A percentile compares a stretch with the other conserved stretches of the same genome.
Evolutionary conservation across 1,140 invertebrate species (phyloP).

Genomic region (Nasonia giraulti): DNA sequence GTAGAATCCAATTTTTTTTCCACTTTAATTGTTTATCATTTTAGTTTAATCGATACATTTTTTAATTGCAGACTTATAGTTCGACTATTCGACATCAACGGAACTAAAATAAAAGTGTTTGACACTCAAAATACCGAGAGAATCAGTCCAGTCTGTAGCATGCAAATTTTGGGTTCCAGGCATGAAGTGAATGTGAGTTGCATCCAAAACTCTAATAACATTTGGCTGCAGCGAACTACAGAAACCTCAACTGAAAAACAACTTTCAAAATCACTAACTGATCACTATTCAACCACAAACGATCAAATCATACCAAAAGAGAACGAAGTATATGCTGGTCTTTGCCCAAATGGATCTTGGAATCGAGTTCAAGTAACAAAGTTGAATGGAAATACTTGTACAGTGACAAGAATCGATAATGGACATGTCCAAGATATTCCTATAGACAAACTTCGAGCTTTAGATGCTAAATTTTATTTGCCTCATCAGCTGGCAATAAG

Average conservation of each 20-base stretch:
- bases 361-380: conserved; percentile 65
- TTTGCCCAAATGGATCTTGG: conserved; percentile 78
- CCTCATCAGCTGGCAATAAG: conserved; percentile 75
- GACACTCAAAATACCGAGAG: conserved; percentile 72
- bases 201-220: conserved; percentile 72
- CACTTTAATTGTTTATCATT: not conserved
- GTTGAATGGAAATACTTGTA: conserved; percentile 46
- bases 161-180: conserved; percentile 75
- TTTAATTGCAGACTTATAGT: conserved; percentile 75
- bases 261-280: conserved; percentile 75
- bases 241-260: conserved; percentile 69
- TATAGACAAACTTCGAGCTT: conserved; percentile 53
- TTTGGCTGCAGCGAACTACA: conserved; percentile 77
- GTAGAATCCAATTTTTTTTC: not conserved
- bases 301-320: conserved; percentile 62
- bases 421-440: conserved; percentile 72
- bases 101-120: conserved; percentile 76
- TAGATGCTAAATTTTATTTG: conserved; percentile 76
- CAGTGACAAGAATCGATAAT: conserved; percentile 75
- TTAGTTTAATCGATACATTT: conserved; percentile 21
- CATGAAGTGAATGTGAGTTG: conserved; percentile 74
- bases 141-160: conserved; percentile 75
- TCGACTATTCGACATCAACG: conserved; percentile 75
- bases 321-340: conserved; percentile 77
- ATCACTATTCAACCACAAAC: conserved; percentile 75